Evolutionary conservation across 2,888 invertebrate species (phyloP).

Genomic region (Dromius quadrimaculatus): DNA sequence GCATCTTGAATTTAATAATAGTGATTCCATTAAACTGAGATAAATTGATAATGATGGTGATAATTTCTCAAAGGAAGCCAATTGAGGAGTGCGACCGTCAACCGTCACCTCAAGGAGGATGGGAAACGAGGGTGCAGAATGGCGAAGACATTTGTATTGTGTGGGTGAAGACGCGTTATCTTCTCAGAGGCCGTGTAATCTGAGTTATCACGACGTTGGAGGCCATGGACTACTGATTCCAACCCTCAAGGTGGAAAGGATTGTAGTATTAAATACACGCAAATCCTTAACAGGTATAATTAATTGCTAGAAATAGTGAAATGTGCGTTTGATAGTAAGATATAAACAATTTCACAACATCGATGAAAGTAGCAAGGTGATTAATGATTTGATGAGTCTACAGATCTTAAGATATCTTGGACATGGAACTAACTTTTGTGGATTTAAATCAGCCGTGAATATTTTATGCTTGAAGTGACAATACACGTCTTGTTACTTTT

Average conservation of each 20-base stretch:
- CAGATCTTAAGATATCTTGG: no score
- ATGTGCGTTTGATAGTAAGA: constrained; percentile 7
- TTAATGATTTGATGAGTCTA: no score
- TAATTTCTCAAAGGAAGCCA: constrained; percentile 48
- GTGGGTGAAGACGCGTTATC: not conserved
- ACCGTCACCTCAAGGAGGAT: not conserved
- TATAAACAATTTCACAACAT: no score
- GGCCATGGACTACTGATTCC: not conserved
- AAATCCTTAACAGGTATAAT: not conserved
- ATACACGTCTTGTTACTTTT: no score
- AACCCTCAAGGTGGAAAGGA: not conserved
- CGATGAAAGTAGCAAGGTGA: no score
- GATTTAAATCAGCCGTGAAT: no score
- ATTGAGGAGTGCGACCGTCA: constrained; percentile 25
- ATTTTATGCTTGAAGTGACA: no score
- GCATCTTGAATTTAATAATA: constrained; percentile 48
- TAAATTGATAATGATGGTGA: constrained; percentile 49
- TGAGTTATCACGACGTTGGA: not conserved
- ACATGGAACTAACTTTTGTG: no score
- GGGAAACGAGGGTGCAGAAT: not conserved
- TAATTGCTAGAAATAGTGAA: constrained; percentile 14
- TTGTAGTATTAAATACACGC: constrained; percentile 7
- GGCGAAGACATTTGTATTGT: not conserved
- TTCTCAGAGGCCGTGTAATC: constrained; percentile 17
- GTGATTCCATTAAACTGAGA: constrained; percentile 48